Evolutionary conservation across 2,888 invertebrate species (phyloP).

Genomic region (Mallateleia sp.): DNA sequence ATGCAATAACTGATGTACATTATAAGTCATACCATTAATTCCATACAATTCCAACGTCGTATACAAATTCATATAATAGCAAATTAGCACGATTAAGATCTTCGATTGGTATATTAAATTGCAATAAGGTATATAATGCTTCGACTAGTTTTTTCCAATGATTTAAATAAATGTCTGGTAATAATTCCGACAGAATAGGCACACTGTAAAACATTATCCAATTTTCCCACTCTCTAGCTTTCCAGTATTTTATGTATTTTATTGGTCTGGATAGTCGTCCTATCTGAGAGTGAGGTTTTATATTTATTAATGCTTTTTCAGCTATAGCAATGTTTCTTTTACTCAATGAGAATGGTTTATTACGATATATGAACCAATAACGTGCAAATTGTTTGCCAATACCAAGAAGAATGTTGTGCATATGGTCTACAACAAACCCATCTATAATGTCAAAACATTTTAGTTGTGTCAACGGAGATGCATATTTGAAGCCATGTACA

Average conservation of each 20-base stretch:
- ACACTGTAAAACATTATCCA: conserved; percentile 76
- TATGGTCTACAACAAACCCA: conserved; percentile 63
- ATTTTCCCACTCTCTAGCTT: conserved; percentile 69
- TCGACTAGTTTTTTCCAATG: conserved; percentile 75
- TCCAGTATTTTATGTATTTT: conserved; percentile 50
- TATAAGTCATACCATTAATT: conserved; percentile 64
- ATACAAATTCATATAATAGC: conserved; percentile 51
- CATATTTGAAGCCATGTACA: conserved; percentile 43
- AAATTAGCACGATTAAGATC: conserved; percentile 55
- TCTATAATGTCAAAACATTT: conserved; percentile 63
- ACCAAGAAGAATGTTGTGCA: conserved; percentile 64
- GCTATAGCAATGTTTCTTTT: conserved; percentile 15
- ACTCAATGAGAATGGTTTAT: not conserved
- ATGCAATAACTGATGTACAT: conserved; percentile 76
- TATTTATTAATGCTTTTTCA: conserved; percentile 20
- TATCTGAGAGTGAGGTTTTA: conserved; percentile 54
- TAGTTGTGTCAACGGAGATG: conserved; percentile 40
- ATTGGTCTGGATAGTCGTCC: conserved; percentile 47
- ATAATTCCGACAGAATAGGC: conserved; percentile 35
- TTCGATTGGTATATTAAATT: conserved; percentile 52
- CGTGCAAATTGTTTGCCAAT: conserved; percentile 54
- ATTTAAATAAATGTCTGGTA: conserved; percentile 45
- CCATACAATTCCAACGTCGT: conserved; percentile 67
- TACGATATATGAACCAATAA: conserved; percentile 58
- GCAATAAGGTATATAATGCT: conserved; percentile 57